phyloP scores from a whole-genome alignment of 1,140 invertebrate species.

The Anastrepha obliqua region DNA sequence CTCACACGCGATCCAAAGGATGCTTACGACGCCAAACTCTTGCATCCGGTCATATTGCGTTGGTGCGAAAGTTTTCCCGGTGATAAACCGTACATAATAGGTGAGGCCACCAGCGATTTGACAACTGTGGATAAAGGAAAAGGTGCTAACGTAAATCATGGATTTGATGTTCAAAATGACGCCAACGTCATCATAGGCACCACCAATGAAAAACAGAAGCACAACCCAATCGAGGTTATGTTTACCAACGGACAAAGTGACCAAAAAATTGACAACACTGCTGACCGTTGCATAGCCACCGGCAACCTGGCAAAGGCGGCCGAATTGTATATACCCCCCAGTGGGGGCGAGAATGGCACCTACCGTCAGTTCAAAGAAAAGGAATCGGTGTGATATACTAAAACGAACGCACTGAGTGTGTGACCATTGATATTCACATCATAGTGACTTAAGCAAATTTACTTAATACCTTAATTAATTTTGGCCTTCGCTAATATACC shows the following conservation, averaged over 20 bases:
- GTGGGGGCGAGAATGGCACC: conserved; percentile 49
- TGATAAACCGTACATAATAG: conserved; percentile 70
- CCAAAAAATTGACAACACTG: neutral
- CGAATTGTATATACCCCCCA: conserved; percentile 17
- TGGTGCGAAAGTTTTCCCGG: conserved; percentile 64
- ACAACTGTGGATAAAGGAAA: conserved; percentile 60
- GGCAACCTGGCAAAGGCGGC: neutral
- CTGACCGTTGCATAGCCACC: neutral
- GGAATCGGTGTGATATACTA: conserved; percentile 51
- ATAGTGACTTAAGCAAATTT: conserved; percentile 54
- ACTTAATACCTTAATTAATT: conserved; percentile 50
- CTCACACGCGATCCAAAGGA: conserved; percentile 80
- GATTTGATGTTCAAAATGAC: conserved; percentile 66
- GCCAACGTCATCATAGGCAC: conserved; percentile 52
- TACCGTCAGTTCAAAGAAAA: conserved; percentile 57
- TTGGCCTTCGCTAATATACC: neutral
- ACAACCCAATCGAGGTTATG: conserved; percentile 56
- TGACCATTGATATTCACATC: neutral
- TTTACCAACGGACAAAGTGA: conserved; percentile 50
- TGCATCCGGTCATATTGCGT: conserved; percentile 79
- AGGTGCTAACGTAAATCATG: conserved; percentile 67
- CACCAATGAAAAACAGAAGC: conserved; percentile 49
- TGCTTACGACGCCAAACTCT: conserved; percentile 80
- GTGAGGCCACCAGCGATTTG: conserved; percentile 65
- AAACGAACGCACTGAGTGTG: neutral